Evolutionary conservation across 2,113 vertebrate species (phyloP).

Genomic region (Labrus mixtus): DNA sequence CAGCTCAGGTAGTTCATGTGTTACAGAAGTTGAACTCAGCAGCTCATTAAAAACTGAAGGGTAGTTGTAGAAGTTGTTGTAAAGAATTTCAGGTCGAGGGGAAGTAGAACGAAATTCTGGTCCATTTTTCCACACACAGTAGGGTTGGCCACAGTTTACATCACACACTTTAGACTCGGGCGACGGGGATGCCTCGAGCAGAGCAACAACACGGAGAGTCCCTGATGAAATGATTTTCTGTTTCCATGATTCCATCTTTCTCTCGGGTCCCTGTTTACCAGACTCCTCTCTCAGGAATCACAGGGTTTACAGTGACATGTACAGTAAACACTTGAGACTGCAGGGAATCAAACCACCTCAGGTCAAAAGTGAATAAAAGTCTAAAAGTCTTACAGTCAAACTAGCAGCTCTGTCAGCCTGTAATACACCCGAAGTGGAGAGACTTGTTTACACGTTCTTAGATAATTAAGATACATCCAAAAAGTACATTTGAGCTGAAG

Average conservation of each 20-base stretch:
- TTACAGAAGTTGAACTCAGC: background rate
- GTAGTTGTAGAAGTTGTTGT: background rate
- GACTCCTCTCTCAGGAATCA: background rate
- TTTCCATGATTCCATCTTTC: background rate
- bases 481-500: too few relatives aligned
- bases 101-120: background rate
- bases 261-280: background rate
- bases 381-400: background rate
- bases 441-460: background rate
- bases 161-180: background rate
- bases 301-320: background rate
- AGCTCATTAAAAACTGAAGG: background rate
- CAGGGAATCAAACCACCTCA: background rate
- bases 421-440: too few relatives aligned
- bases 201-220: slow-evolving; percentile 1
- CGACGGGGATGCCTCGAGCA: background rate
- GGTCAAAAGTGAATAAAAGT: background rate
- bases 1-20: background rate
- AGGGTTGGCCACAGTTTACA: background rate
- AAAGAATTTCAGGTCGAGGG: too few relatives aligned
- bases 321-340: background rate
- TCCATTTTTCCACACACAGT: background rate
- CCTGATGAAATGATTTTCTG: background rate
- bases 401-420: background rate
- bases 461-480: background rate